These are phyloP conservation scores for Stichodactyla mertensii DNA, from an alignment of 64 coral and sea anemone genomes.

Conservation along the genomic window DNA sequence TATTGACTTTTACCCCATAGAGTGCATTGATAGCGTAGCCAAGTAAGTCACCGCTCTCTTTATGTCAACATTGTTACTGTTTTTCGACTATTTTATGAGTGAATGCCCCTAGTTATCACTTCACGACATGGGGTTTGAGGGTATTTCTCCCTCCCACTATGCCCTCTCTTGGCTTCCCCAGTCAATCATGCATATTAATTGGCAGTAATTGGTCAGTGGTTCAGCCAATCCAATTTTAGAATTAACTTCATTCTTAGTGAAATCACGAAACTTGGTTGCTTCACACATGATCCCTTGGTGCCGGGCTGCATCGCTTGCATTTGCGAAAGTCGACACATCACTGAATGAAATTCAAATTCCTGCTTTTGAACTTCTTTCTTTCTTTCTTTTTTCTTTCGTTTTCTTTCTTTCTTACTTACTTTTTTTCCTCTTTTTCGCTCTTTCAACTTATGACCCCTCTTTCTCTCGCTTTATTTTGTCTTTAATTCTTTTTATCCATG, in stretches of 20 bases:
- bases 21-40: not conserved
- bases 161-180: not conserved
- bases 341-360: too few species aligned
- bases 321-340: too few species aligned
- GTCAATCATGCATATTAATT: not conserved
- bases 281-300: too few species aligned
- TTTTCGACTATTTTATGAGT: not conserved
- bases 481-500: too few species aligned
- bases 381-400: not conserved
- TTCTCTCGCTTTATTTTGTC: not conserved
- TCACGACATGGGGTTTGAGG: not conserved
- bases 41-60: not conserved
- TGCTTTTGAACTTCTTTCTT: not conserved
- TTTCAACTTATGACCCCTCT: too few species aligned
- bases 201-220: not conserved
- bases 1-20: not conserved
- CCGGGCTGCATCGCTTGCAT: too few species aligned
- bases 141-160: not conserved
- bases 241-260: not conserved
- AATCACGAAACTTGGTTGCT: too few species aligned
- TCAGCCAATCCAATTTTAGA: not conserved
- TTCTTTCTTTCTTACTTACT: too few species aligned
- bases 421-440: too few species aligned
- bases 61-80: not conserved
- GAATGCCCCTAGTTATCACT: not conserved